These are phyloP conservation scores for Albula goreensis DNA, from an alignment of 2,113 vertebrate species.

Conservation along the genomic window DNA sequence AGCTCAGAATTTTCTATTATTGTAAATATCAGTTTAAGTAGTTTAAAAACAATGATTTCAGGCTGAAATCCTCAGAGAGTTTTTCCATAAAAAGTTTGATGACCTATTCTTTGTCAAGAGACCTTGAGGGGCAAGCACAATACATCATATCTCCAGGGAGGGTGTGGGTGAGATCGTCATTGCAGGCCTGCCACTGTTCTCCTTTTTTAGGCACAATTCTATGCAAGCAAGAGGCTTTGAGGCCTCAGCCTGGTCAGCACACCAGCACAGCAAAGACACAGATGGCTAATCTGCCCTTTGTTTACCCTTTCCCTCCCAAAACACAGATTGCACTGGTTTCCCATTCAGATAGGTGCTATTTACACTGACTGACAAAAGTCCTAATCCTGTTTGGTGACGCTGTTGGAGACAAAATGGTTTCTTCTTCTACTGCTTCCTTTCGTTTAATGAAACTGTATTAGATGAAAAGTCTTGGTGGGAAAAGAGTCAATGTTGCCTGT, in stretches of 20 bases:
- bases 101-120: neutral
- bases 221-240: constrained; percentile 46
- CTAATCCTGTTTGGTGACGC: constrained; percentile 76
- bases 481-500: neutral
- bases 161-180: neutral
- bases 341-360: constrained; percentile 66
- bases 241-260: constrained; percentile 70
- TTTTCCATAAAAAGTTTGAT: neutral
- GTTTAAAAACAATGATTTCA: neutral
- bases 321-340: constrained; percentile 45
- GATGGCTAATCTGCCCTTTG: constrained; percentile 63
- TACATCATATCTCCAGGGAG: neutral
- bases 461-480: neutral
- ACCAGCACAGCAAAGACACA: constrained; percentile 66
- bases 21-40: neutral
- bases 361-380: constrained; percentile 62
- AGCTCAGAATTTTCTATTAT: neutral
- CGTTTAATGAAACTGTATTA: neutral
- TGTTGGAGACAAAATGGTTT: constrained; percentile 60
- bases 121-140: neutral
- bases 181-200: neutral
- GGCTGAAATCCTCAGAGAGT: neutral
- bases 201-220: neutral
- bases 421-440: neutral
- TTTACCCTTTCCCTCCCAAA: constrained; percentile 56